Evolutionary conservation across 2,797 vertebrate genomes (phyloP).

Genomic region (Hapalemur alaotrensis): DNA sequence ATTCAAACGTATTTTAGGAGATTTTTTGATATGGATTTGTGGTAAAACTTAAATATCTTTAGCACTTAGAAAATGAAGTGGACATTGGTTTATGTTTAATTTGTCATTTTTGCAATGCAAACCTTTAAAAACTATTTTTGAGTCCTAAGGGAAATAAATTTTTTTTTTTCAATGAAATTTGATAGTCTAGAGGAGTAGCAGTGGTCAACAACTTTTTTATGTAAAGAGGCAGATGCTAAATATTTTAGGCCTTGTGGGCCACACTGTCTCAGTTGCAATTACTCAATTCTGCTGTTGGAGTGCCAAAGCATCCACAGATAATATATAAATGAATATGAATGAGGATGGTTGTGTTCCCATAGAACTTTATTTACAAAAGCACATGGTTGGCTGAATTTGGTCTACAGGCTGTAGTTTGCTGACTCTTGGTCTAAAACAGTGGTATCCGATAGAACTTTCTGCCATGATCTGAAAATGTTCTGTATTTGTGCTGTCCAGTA

Average conservation of each 20-base stretch:
- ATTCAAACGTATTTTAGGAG: slow-evolving; percentile 38
- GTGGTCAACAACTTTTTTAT: neutral
- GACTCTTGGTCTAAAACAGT: neutral
- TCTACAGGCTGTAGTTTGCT: neutral
- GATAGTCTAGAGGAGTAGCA: neutral
- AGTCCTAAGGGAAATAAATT: neutral
- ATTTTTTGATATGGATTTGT: slow-evolving; percentile 4
- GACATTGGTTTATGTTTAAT: slow-evolving; percentile 7
- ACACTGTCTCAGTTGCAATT: neutral
- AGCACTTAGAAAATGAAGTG: slow-evolving; percentile 42
- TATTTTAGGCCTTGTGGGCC: slow-evolving; percentile 1
- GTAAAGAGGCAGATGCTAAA: neutral
- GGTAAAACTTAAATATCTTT: slow-evolving; percentile 5
- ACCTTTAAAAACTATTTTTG: slow-evolving; percentile 39
- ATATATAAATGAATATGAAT: neutral
- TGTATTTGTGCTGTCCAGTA: neutral
- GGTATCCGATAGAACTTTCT: neutral
- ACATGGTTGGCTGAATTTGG: neutral
- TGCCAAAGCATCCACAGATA: neutral
- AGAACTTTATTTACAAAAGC: neutral
- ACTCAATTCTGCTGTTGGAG: neutral
- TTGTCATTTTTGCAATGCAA: slow-evolving; percentile 22
- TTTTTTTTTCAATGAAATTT: slow-evolving; percentile 25
- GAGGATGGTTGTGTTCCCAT: neutral
- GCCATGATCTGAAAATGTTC: neutral